Evolutionary conservation across 1,140 invertebrate species (phyloP).

Genomic region (Drosophila simulans): DNA sequence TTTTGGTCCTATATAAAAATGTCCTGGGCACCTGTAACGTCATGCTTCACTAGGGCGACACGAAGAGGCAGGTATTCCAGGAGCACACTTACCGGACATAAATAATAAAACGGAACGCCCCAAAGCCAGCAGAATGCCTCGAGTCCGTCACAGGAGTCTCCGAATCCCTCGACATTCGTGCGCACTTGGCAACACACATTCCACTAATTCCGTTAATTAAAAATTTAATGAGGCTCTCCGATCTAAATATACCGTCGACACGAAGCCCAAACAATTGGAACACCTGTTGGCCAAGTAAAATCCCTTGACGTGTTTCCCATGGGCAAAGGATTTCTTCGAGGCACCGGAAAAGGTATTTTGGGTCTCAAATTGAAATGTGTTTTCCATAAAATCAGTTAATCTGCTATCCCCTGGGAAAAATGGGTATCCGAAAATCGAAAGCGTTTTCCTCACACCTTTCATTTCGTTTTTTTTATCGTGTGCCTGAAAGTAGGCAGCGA

Average conservation of each 20-base stretch:
- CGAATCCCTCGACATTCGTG: slow-evolving; percentile 33
- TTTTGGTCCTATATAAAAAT: neutral
- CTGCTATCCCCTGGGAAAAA: neutral
- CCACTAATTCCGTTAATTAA: slow-evolving; percentile 74
- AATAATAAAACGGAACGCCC: slow-evolving; percentile 32
- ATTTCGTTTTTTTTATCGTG: neutral
- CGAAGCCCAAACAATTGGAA: slow-evolving; percentile 52
- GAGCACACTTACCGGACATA: slow-evolving; percentile 41
- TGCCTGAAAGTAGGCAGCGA: slow-evolving; percentile 67
- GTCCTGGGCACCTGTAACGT: slow-evolving; percentile 26
- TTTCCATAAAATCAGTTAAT: slow-evolving; percentile 47
- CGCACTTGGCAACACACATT: slow-evolving; percentile 41
- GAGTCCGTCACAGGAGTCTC: slow-evolving; percentile 21
- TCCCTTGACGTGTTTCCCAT: slow-evolving; percentile 75
- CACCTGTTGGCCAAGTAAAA: slow-evolving; percentile 70
- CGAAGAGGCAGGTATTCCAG: slow-evolving; percentile 8
- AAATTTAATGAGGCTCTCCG: slow-evolving; percentile 75
- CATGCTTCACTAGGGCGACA: neutral
- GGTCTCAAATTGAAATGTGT: slow-evolving; percentile 64
- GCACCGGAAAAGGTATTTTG: slow-evolving; percentile 47
- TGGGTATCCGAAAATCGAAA: slow-evolving; percentile 8
- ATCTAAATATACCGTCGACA: slow-evolving; percentile 66
- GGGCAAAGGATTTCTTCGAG: slow-evolving; percentile 40
- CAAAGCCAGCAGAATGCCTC: slow-evolving; percentile 9
- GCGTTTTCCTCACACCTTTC: slow-evolving; percentile 19